phyloP scores from a whole-genome alignment of 2,797 vertebrate species.

The Astyanax mexicanus region DNA sequence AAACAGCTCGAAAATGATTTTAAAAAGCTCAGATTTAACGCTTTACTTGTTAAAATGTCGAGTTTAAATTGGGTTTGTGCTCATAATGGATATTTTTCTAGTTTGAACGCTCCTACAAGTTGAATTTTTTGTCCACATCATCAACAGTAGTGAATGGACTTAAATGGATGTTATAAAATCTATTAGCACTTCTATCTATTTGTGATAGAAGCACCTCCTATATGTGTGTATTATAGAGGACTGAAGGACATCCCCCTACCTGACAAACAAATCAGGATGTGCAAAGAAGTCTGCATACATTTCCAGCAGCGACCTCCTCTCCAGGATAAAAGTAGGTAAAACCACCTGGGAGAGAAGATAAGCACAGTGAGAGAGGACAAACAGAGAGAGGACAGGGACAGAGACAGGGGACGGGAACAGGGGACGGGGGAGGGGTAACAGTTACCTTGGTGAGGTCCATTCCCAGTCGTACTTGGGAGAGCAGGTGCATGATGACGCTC shows the following conservation, averaged over 20 bases:
- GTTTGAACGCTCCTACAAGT: too few species aligned
- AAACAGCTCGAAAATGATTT: too few species aligned
- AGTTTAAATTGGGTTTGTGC: too few species aligned
- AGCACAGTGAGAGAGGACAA: neutral
- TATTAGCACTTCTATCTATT: too few species aligned
- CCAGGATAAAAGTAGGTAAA: conserved; percentile 97
- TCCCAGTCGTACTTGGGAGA: conserved; percentile 96
- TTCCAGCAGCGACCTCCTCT: conserved; percentile 96
- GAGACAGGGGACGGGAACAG: neutral
- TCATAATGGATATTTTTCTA: too few species aligned
- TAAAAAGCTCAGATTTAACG: too few species aligned
- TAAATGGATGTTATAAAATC: too few species aligned
- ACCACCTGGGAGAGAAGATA: conserved; percentile 83
- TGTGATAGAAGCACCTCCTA: too few species aligned
- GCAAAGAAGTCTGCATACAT: conserved; percentile 99
- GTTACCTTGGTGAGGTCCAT: conserved; percentile 99
- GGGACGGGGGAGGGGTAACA: neutral
- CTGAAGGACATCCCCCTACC: conserved; percentile 86
- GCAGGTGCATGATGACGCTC: conserved; percentile 98
- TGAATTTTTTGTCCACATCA: too few species aligned
- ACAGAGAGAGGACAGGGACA: conserved; percentile 29
- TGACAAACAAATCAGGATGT: conserved; percentile 97
- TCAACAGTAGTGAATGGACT: too few species aligned
- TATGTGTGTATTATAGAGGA: neutral
- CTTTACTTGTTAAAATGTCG: too few species aligned